Base-by-base conservation (phyloP, 2,888 invertebrate species). In the Microchrysa polita region DNA sequence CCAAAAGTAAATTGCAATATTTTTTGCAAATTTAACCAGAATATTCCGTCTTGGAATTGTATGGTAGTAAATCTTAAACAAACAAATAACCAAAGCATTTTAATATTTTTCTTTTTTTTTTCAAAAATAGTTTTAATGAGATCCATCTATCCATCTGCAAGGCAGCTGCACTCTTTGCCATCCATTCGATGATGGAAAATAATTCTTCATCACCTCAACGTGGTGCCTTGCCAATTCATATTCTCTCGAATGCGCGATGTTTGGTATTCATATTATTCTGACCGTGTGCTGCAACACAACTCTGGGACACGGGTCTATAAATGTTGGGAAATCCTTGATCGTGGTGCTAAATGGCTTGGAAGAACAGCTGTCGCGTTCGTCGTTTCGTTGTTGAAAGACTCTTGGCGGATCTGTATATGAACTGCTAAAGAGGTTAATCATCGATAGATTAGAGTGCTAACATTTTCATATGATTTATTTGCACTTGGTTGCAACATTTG, bases 381-480 rank as follows among this genome's bases (percentile, higher is more conserved):
- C n/a, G n/a, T n/a, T n/a, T n/a, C n/a, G n/a, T 48, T 2, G 22
- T 22, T 23, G 44, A 18, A 44, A 20, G 23, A 20, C 65, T 44
- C n/a, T 34, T 14, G 27, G 65, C 22, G 14, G 65, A 65, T 61
- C n/a, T 44, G n/a, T n/a, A n/a, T n/a, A 44, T 48, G 48, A 65
- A 44, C n/a, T 22, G 48, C 22, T 65, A 65, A 65, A 44, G 65
- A 18, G 65, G 65, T 65, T 65, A 65, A 65, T 65, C 65, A 65
- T 65, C 48, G 65, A 65, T 34, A 10, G 60, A 52, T 52, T 57
- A 12, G 16, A 48, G 16, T 48, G 48, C 20, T 59, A 59, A 23
- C 23, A 22, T 59, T 59, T 57, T 59, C 27, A 22, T 9, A 59
- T 59, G 59, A 59, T 59, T 59, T 59, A 59, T 59, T 23, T 23